Conservation (phyloP, 2,113 vertebrate species). For the Siniperca chuatsi region DNA sequence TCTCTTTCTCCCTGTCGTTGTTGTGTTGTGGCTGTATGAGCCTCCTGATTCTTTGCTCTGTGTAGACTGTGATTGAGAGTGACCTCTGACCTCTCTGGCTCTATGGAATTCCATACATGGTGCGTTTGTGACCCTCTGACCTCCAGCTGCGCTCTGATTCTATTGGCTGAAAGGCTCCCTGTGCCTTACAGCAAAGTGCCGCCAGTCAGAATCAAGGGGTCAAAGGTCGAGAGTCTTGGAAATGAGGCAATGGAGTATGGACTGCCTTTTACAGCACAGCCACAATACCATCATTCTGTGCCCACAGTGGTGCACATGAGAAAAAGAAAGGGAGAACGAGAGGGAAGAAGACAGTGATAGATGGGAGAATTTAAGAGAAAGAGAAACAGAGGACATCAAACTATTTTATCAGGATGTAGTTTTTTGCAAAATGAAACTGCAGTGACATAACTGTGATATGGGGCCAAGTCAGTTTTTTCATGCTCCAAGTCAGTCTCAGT, state of each 20-base stretch:
- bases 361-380: slow-evolving; percentile 11
- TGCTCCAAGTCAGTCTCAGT: neutral
- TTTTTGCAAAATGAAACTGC: neutral
- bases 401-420: neutral
- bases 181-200: slow-evolving; percentile 65
- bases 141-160: slow-evolving; percentile 64
- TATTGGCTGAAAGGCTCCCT: slow-evolving; percentile 77
- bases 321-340: slow-evolving; percentile 22
- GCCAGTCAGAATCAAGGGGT: slow-evolving; percentile 75
- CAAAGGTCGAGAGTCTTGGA: slow-evolving; percentile 70
- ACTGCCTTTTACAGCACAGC: slow-evolving; percentile 64
- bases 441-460: neutral
- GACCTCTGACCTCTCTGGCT: slow-evolving; percentile 71
- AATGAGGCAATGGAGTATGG: slow-evolving; percentile 73
- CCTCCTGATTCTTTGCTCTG: slow-evolving; percentile 56
- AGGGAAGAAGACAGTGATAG: slow-evolving; percentile 12
- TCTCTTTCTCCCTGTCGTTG: slow-evolving; percentile 26
- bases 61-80: slow-evolving; percentile 76
- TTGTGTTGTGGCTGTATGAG: slow-evolving; percentile 63
- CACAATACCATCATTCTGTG: slow-evolving; percentile 75
- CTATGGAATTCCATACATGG: slow-evolving; percentile 83
- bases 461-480: neutral
- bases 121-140: slow-evolving; percentile 69
- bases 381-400: neutral
- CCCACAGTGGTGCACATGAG: slow-evolving; percentile 43